Evolutionary conservation across 2,797 vertebrate genomes (phyloP).

Genomic region (Poeciliopsis infans): DNA sequence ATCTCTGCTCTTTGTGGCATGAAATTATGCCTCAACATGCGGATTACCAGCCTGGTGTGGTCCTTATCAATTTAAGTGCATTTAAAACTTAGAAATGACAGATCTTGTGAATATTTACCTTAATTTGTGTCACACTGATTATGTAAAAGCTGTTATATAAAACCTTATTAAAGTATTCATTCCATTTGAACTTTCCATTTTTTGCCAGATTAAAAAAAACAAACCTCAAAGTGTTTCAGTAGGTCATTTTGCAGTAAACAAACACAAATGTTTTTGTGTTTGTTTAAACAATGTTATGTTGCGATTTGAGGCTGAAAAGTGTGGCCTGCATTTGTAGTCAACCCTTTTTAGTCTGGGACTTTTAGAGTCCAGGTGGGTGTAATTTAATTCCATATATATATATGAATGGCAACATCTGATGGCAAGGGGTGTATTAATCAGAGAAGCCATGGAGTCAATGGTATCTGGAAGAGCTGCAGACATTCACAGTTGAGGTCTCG

Average conservation of each 20-base stretch:
- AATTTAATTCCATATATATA: not conserved
- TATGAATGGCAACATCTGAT: not conserved
- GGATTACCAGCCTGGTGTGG: constrained; percentile 20
- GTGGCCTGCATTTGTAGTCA: not conserved
- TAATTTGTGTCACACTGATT: constrained; percentile 22
- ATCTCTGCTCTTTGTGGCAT: constrained; percentile 24
- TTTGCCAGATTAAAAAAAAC: not conserved
- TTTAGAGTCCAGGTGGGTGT: not conserved
- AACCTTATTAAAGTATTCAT: not conserved
- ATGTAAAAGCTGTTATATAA: constrained; percentile 17
- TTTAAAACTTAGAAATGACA: not conserved
- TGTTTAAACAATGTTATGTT: no score
- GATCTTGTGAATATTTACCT: constrained; percentile 60
- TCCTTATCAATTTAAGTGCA: constrained; percentile 29
- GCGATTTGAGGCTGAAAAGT: not conserved
- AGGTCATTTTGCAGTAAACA: not conserved
- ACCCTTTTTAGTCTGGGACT: not conserved
- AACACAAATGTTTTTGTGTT: not conserved
- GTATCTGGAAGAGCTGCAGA: no score
- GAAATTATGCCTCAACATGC: constrained; percentile 17
- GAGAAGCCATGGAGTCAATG: no score
- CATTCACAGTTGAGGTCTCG: no score
- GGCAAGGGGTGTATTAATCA: no score
- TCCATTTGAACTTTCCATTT: not conserved
- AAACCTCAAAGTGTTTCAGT: not conserved